Evolutionary conservation across 2,113 vertebrate genomes (phyloP), one percentile per base, ranked within the genome.

Genomic region (Petrocephalus zakoni): DNA sequence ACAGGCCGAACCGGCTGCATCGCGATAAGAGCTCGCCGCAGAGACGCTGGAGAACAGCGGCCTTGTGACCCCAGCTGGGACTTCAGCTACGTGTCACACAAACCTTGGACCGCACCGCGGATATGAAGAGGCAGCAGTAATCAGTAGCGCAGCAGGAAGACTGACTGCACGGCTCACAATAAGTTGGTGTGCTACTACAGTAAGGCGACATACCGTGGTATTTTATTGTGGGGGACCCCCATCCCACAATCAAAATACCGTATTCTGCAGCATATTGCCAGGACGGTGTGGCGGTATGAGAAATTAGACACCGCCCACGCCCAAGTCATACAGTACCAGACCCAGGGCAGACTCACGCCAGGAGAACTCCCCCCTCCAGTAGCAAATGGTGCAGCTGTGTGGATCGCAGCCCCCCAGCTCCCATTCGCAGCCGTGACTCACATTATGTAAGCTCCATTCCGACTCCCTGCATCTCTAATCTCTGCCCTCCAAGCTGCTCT

Each of bases 371-470:
- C 3, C 8, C 11, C 64, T n/a, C 22, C 64, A 72, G 64, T 72
- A 21, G 7, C 53, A 55, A 11, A 10, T 29, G n/a, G n/a, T 4
- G 22, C 25, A 72, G 64, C 22, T 72, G 64, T 21, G 17, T 21
- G 25, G 64, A 72, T 72, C 22, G 2, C 11, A 29, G 25, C 64
- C 29, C n/a, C 15, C 88, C 55, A 29, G 25, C 10, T 34, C 88
- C 64, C 90, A 90, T 92, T 90, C 92, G 89, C 92, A 83, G 72
- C 87, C 61, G 89, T 91, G 92, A 93, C 92, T 90, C 88, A 85
- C 64, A 89, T 95, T 93, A 93, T 64, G 90, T 89, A 94, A 94
- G 21, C 87, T 53, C 56, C 85, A 91, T 58, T 78, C 10, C 83
- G 88, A 89, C 87, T 86, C 83, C 46, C 75, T 87, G 52, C 9